Evolutionary conservation across 2,888 invertebrate genomes (phyloP).

Genomic region (Hyposoter dolosus): DNA sequence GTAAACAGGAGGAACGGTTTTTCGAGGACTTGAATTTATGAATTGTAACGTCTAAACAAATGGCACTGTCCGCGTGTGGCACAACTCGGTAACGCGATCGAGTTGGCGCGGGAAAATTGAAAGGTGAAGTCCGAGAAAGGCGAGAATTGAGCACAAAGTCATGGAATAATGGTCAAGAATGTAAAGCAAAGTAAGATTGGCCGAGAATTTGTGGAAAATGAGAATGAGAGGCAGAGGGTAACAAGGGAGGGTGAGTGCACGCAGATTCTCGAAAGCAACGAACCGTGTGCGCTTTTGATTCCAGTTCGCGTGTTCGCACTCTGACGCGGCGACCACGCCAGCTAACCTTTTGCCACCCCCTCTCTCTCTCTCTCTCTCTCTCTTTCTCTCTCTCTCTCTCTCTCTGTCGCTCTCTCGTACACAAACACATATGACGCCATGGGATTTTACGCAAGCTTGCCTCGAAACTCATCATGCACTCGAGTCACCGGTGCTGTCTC

Average conservation of each 20-base stretch:
- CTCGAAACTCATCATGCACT: slow-evolving; percentile 67
- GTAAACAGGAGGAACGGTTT: neutral
- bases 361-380: slow-evolving; percentile 9
- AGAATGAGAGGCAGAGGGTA: slow-evolving; percentile 74
- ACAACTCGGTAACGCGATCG: neutral
- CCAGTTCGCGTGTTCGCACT: slow-evolving; percentile 78
- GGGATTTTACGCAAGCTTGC: slow-evolving; percentile 66
- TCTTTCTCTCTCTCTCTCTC: slow-evolving; percentile 5
- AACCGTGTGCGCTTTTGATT: slow-evolving; percentile 78
- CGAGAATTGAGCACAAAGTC: slow-evolving; percentile 35
- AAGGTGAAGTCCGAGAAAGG: neutral
- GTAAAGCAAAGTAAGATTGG: slow-evolving; percentile 80
- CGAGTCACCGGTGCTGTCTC: slow-evolving; percentile 35
- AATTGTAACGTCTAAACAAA: neutral
- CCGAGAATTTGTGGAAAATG: slow-evolving; percentile 73
- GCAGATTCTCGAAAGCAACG: slow-evolving; percentile 72
- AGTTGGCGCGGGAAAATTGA: neutral
- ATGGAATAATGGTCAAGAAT: slow-evolving; percentile 65
- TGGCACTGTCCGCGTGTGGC: neutral
- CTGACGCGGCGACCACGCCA: slow-evolving; percentile 72
- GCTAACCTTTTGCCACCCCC: slow-evolving; percentile 54
- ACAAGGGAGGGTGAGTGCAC: slow-evolving; percentile 62
- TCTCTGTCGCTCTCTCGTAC: slow-evolving; percentile 19
- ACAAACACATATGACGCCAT: slow-evolving; percentile 26
- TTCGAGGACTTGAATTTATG: neutral